Conservation (phyloP, 2,797 vertebrate species). For the Pantherophis alleghaniensis region DNA sequence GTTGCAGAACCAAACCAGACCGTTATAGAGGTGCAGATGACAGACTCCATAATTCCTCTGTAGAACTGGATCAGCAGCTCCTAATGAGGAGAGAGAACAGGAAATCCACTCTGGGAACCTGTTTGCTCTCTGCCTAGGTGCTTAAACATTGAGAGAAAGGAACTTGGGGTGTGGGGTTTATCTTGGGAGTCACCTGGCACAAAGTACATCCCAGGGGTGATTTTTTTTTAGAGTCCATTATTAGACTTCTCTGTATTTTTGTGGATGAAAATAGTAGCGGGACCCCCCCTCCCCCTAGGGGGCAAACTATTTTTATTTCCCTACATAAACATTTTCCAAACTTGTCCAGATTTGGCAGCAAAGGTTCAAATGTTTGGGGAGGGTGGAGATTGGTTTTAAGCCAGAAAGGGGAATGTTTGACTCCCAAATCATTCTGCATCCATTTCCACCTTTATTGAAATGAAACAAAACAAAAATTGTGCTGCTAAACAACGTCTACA, state of each 20-base stretch:
- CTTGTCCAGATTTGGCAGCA: background rate
- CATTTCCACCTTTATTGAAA: background rate
- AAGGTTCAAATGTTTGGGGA: background rate
- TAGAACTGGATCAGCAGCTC: too few species aligned
- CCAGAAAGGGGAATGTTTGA: background rate
- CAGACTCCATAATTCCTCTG: too few species aligned
- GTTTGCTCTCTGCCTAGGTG: background rate
- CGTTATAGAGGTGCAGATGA: too few species aligned
- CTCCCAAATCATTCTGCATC: background rate
- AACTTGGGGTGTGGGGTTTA: background rate
- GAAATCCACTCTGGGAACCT: background rate
- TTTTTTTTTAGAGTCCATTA: background rate
- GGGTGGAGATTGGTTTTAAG: background rate
- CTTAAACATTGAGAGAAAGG: background rate
- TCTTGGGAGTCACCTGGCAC: background rate
- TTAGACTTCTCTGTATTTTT: background rate
- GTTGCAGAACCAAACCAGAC: too few species aligned
- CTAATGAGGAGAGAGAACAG: background rate
- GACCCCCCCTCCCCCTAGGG: background rate
- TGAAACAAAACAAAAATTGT: background rate
- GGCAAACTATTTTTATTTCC: background rate
- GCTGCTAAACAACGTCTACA: background rate
- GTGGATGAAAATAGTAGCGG: background rate
- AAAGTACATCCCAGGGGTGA: background rate
- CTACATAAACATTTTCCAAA: background rate